These are phyloP conservation scores for Telmatochromis bifrenatus DNA, from an alignment of 2,113 vertebrate genomes.

Conservation along the genomic window DNA sequence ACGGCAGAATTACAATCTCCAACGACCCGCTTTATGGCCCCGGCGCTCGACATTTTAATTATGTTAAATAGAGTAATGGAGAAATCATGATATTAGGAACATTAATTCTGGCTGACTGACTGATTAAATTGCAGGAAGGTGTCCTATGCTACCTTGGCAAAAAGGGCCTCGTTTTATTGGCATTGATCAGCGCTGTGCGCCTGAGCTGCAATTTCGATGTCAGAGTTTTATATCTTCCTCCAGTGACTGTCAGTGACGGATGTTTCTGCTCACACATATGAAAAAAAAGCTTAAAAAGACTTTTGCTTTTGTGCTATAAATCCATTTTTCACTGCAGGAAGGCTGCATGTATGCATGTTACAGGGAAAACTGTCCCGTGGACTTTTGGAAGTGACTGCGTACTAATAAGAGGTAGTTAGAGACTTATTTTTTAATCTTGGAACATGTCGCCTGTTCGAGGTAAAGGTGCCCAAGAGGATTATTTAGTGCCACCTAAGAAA, in stretches of 20 bases:
- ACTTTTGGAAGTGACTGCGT: not conserved
- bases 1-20: slow-evolving; percentile 73
- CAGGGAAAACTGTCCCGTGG: not conserved
- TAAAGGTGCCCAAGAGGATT: slow-evolving; percentile 13
- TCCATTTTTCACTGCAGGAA: not conserved
- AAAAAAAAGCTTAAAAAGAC: slow-evolving; percentile 35
- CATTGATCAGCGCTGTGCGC: slow-evolving; percentile 53
- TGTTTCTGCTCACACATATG: slow-evolving; percentile 17
- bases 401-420: not conserved
- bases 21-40: slow-evolving; percentile 70
- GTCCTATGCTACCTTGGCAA: slow-evolving; percentile 63
- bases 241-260: slow-evolving; percentile 26
- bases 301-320: slow-evolving; percentile 1
- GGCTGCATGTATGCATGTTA: not conserved
- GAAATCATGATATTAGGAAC: slow-evolving; percentile 73
- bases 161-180: slow-evolving; percentile 58
- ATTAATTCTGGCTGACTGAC: slow-evolving; percentile 72
- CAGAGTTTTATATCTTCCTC: slow-evolving; percentile 39
- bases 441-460: not conserved
- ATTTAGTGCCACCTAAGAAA: slow-evolving; percentile 10
- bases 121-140: slow-evolving; percentile 75
- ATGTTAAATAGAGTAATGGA: slow-evolving; percentile 77
- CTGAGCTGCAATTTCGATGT: slow-evolving; percentile 35
- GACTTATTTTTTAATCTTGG: not conserved
- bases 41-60: slow-evolving; percentile 75